Percentiles rank a stretch among this genome's conserved stretches.
Conservation (phyloP, 2,797 vertebrate genomes). For the Mionectes olivaceus region DNA sequence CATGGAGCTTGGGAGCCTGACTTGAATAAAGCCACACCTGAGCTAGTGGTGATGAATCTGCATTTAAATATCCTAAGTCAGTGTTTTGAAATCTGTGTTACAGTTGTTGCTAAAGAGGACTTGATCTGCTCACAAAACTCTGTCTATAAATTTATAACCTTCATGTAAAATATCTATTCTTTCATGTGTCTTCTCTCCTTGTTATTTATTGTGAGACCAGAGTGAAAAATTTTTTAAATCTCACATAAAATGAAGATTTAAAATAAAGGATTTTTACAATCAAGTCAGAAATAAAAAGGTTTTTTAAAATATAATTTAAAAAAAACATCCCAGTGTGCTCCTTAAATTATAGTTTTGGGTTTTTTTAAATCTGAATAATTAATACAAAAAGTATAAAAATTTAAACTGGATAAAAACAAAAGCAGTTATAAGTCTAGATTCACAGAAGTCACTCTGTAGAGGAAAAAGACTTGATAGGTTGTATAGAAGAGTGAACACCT, state of each 20-base stretch:
- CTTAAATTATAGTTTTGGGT: not conserved
- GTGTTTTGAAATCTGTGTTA: not conserved
- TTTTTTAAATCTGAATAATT: not conserved
- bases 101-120: not conserved
- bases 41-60: not conserved
- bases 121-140: not conserved
- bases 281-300: not conserved
- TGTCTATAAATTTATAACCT: not conserved
- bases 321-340: accelerated
- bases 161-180: not conserved
- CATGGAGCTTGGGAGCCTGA: not conserved
- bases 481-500: not conserved
- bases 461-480: not conserved
- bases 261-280: not conserved
- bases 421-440: not conserved
- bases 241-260: not conserved
- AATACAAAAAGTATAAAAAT: not conserved
- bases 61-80: not conserved
- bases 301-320: not conserved
- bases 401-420: not conserved
- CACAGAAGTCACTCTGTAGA: not conserved
- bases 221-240: not conserved
- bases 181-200: not conserved
- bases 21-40: not conserved
- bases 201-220: not conserved